Evolutionary conservation across 1,140 invertebrate species (phyloP).

Genomic region (Drosophila erecta): DNA sequence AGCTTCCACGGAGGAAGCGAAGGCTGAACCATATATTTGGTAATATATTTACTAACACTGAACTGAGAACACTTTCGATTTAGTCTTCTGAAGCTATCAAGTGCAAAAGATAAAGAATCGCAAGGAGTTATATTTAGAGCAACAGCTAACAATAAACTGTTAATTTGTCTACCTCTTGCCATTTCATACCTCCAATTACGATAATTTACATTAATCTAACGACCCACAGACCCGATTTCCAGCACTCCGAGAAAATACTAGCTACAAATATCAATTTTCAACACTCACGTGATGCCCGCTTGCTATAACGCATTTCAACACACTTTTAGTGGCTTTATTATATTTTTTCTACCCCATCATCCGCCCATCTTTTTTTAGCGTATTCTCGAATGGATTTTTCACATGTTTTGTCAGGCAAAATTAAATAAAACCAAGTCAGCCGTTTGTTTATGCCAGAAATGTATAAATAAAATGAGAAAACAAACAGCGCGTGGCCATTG

Average conservation of each 20-base stretch:
- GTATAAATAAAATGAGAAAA: conserved; percentile 24
- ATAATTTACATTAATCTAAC: conserved; percentile 13
- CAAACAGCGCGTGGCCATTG: conserved; percentile 47
- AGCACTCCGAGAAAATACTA: background rate
- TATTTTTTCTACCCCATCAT: conserved; percentile 1
- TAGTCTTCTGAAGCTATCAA: background rate
- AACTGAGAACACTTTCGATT: too few relatives aligned
- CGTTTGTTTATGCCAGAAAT: conserved; percentile 66
- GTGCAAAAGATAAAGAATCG: background rate
- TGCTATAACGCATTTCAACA: conserved; percentile 26
- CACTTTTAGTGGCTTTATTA: conserved; percentile 18
- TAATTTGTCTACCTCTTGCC: background rate
- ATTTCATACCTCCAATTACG: conserved; percentile 13
- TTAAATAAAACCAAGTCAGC: conserved; percentile 42
- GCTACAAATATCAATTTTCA: conserved; percentile 3
- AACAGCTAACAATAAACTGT: background rate
- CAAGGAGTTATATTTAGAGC: conserved; percentile 4
- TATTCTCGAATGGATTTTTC: conserved; percentile 69
- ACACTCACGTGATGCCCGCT: conserved; percentile 36
- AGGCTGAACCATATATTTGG: too few relatives aligned
- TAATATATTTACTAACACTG: too few relatives aligned
- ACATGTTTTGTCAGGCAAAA: conserved; percentile 67
- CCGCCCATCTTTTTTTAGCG: conserved; percentile 47
- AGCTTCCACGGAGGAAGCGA: too few relatives aligned
- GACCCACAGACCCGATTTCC: conserved; percentile 19